Evolutionary conservation across 2,797 vertebrate genomes (phyloP), one percentile per base, ranked within the genome.

Genomic region (Ciconia nigra): DNA sequence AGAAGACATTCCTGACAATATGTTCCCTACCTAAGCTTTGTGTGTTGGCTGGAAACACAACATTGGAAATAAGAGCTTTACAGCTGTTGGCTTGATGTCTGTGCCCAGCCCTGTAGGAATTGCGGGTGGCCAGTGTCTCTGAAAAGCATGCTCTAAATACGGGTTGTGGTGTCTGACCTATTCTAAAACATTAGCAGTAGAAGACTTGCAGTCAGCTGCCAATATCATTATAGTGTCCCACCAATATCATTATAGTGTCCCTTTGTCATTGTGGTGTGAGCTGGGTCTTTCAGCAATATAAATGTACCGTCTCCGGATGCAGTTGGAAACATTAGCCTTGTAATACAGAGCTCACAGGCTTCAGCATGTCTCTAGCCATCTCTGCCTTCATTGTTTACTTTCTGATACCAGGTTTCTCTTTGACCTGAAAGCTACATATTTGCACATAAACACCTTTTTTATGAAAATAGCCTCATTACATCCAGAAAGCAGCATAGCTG

Each of bases 61-160:
- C 84, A 78, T 18, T 86, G 79, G 90, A 89, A 96, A 72, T 33
- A 76, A 94, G 61, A 86, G 83, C 58, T 94, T 69, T 78, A 85
- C 71, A 94, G 90, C 93, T 96, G 78, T 67, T 92, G 94, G 78
- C 84, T 87, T 91, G 79, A 57, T 89, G 85, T 91, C 63, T 87
- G 55, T 63, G 86, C 88, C 70, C 72, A 91, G 70, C 89, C 82
- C 82, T 93, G 93, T 11, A 92, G 87, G 94, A 91, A 78, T 81
- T 95, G 92, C 91, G 94, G 90, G 95, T 96, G 96, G 87, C 84
- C 90, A 83, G 20, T 72, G 90, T 85, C 90, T 96, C 95, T 96
- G 89, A 94, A 94, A 94, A 93, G 79, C 90, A 79, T 6, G 44
- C 83, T 95, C 81, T 96, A 95, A 95, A 95, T 83, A 93, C 37